phyloP scores from a whole-genome alignment of 2,888 invertebrate genomes.

The Tortricodes alternella region DNA sequence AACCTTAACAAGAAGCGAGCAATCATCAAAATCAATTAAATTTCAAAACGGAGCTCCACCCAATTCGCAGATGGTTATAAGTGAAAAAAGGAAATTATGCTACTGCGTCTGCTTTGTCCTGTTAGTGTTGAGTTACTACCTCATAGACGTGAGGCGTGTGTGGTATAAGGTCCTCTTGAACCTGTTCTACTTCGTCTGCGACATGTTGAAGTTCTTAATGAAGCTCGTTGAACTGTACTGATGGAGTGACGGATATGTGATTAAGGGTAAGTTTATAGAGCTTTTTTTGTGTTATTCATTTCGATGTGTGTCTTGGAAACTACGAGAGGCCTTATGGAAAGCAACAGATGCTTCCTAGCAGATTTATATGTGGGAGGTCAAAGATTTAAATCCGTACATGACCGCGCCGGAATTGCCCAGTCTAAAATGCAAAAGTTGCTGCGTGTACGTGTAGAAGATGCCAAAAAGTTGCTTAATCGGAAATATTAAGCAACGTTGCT shows the following conservation, averaged over 20 bases:
- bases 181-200: conserved; percentile 68
- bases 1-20: conserved; percentile 16
- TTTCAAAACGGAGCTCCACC: conserved; percentile 30
- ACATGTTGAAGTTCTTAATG: conserved; percentile 69
- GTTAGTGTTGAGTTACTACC: conserved; percentile 52
- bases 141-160: conserved; percentile 64
- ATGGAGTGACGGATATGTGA: conserved; percentile 42
- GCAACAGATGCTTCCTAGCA: no score
- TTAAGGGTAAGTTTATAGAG: conserved; percentile 42
- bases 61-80: conserved; percentile 71
- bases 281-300: background rate
- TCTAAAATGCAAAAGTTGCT: no score
- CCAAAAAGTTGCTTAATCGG: no score
- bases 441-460: no score
- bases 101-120: conserved; percentile 53
- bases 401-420: no score
- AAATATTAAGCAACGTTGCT: no score
- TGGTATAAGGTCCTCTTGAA: conserved; percentile 72
- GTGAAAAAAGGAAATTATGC: conserved; percentile 61
- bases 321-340: no score
- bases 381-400: no score
- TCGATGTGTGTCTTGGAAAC: no score
- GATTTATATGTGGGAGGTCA: no score
- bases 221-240: conserved; percentile 72
- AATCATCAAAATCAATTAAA: conserved; percentile 16